Conservation (phyloP, 2,113 vertebrate genomes). For the Amblyornis subalaris region DNA sequence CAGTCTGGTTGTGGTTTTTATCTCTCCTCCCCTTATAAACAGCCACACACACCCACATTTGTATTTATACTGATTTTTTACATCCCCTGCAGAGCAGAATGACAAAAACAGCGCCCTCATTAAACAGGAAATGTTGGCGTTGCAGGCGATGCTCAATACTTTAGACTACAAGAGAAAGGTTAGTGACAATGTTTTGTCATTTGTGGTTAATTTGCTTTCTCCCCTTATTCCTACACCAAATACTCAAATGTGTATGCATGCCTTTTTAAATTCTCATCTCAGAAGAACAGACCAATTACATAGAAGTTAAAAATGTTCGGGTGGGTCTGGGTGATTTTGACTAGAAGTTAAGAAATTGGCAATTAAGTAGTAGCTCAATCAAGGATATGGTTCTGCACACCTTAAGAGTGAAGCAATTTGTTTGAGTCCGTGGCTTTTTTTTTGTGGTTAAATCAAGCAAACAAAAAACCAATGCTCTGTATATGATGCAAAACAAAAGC, state of each 20-base stretch:
- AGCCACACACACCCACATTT: fast-evolving
- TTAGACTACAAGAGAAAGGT: conserved; percentile 96
- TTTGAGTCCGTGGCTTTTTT: background rate
- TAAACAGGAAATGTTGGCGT: conserved; percentile 86
- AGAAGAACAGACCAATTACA: background rate
- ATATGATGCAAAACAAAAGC: background rate
- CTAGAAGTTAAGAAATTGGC: background rate
- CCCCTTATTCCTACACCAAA: background rate
- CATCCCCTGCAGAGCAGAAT: conserved; percentile 72
- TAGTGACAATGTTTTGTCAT: conserved; percentile 13
- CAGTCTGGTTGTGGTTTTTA: background rate
- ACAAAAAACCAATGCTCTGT: background rate
- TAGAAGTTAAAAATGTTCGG: background rate
- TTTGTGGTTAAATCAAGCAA: background rate
- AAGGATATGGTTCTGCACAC: background rate
- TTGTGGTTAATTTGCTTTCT: conserved; percentile 18
- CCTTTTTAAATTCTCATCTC: background rate
- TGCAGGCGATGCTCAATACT: conserved; percentile 94
- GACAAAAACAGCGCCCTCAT: conserved; percentile 83
- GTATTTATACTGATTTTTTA: background rate
- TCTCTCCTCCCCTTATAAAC: background rate
- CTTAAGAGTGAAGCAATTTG: background rate
- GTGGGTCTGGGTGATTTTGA: background rate
- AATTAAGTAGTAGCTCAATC: background rate
- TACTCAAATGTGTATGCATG: fast-evolving